phyloP scores from a whole-genome alignment of 2,888 invertebrate species.

The Chymomyza amoena region DNA sequence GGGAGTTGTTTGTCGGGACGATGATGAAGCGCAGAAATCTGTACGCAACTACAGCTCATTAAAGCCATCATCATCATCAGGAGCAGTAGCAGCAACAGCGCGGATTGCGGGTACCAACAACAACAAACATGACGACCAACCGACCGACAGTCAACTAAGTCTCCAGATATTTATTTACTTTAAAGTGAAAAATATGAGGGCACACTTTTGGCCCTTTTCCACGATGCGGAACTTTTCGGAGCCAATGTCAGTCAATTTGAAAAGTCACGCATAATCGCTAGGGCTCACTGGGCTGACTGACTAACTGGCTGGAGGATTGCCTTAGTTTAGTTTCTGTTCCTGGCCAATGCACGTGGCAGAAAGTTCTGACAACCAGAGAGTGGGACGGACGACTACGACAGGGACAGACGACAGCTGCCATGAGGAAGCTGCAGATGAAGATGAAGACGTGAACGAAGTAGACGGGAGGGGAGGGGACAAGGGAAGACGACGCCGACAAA shows the following conservation, averaged over 20 bases:
- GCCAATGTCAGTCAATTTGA: slow-evolving; percentile 38
- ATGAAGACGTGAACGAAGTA: neutral
- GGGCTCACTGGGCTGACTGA: neutral
- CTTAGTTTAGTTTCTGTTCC: slow-evolving; percentile 19
- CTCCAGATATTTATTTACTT: slow-evolving; percentile 40
- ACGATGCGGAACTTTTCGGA: neutral
- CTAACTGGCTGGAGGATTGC: neutral
- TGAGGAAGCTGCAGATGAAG: neutral
- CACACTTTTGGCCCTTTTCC: neutral
- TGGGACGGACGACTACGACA: slow-evolving; percentile 34
- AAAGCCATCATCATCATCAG: slow-evolving; percentile 33
- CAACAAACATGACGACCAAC: neutral
- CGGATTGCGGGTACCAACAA: neutral
- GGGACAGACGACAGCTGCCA: slow-evolving; percentile 24
- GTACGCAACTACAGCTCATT: slow-evolving; percentile 63
- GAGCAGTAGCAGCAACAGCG: neutral
- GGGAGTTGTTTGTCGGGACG: slow-evolving; percentile 2
- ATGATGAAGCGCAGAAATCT: slow-evolving; percentile 29
- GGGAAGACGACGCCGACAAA: slow-evolving; percentile 36
- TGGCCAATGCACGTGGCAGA: slow-evolving; percentile 44
- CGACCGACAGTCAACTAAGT: neutral
- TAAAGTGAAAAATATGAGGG: slow-evolving; percentile 39
- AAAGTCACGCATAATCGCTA: slow-evolving; percentile 47
- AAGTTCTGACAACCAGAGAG: slow-evolving; percentile 23
- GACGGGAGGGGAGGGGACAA: neutral